Percentiles rank a stretch among this genome's conserved stretches.
These are phyloP conservation scores for Conchocele bisecta DNA, from an alignment of 2,888 invertebrate genomes.

Conservation along the genomic window DNA sequence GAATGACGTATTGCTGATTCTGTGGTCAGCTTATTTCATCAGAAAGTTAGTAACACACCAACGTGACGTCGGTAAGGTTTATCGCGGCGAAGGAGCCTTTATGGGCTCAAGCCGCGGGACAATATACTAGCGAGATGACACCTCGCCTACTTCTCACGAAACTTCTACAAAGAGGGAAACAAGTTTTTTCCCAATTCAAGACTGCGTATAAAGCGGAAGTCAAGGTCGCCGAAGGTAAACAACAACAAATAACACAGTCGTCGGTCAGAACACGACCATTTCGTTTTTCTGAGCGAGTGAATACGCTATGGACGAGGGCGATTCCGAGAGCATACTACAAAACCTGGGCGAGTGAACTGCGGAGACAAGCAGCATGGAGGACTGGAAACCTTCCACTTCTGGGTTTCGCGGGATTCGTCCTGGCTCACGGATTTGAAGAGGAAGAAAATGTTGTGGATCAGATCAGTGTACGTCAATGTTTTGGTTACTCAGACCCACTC, in stretches of 20 bases:
- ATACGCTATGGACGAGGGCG: conserved; percentile 22
- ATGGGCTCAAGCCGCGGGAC: too few relatives aligned
- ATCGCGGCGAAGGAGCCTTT: too few relatives aligned
- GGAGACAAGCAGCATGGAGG: conserved; percentile 60
- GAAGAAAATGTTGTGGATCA: conserved; percentile 43
- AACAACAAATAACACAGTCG: neutral
- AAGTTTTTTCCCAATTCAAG: conserved; percentile 23
- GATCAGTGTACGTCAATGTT: conserved; percentile 53
- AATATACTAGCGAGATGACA: conserved; percentile 43
- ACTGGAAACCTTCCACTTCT: conserved; percentile 58
- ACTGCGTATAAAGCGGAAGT: conserved; percentile 37
- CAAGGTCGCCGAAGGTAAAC: conserved; percentile 34
- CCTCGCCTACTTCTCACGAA: conserved; percentile 21
- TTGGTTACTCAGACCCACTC: neutral
- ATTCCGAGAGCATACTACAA: conserved; percentile 49
- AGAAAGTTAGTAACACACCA: too few relatives aligned
- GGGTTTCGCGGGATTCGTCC: conserved; percentile 63
- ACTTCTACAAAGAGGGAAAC: conserved; percentile 36
- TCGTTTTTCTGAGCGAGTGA: neutral
- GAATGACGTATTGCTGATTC: too few relatives aligned
- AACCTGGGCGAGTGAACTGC: conserved; percentile 57
- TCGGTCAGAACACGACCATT: neutral
- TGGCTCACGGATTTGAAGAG: conserved; percentile 46
- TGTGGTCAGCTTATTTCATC: too few relatives aligned
- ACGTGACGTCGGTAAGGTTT: too few relatives aligned